These are phyloP conservation scores for Graptemys geographica DNA, from an alignment of 2,797 vertebrate genomes.

Conservation along the genomic window DNA sequence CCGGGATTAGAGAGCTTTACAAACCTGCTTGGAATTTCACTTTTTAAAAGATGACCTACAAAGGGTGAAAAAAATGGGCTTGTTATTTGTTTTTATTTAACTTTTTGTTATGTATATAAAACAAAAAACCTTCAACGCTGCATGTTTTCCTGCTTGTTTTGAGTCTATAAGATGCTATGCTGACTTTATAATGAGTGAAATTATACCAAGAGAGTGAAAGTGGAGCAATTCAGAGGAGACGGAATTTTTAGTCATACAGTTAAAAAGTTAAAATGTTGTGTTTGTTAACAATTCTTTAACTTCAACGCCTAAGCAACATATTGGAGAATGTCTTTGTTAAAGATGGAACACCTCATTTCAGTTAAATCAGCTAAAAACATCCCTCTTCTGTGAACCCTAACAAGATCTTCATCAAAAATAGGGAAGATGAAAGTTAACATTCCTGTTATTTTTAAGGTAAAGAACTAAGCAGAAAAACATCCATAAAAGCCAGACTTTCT, in stretches of 20 bases:
- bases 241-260: neutral
- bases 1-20: neutral
- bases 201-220: neutral
- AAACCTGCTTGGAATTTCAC: neutral
- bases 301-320: neutral
- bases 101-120: neutral
- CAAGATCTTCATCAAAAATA: neutral
- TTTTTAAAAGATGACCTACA: neutral
- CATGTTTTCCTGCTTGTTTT: neutral
- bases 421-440: neutral
- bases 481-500: neutral
- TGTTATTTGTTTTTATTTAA: neutral
- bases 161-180: neutral
- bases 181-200: neutral
- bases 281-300: neutral
- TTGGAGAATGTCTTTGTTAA: conserved; percentile 18
- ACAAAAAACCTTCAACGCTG: accelerated
- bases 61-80: neutral
- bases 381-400: neutral
- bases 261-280: neutral
- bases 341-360: neutral
- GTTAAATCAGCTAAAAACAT: conserved; percentile 8
- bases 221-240: neutral
- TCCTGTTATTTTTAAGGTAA: conserved; percentile 4
- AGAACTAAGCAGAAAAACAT: neutral